Conservation (phyloP, 2,113 vertebrate genomes). For the Chaetops frenatus region DNA sequence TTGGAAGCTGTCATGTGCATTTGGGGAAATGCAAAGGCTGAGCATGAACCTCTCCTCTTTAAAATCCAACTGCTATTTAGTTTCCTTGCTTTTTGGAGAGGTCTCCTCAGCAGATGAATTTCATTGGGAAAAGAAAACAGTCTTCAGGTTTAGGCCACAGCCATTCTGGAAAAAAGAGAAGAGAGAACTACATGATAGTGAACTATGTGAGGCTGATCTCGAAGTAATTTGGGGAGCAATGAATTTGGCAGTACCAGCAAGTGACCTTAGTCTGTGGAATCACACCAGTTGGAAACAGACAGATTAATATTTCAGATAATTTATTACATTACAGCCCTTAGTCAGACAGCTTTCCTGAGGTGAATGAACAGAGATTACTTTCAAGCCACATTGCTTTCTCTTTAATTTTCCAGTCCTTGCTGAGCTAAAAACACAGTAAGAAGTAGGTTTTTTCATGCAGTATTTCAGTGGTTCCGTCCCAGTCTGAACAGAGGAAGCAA, state of each 20-base stretch:
- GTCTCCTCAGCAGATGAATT: neutral
- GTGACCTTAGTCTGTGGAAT: neutral
- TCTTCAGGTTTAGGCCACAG: neutral
- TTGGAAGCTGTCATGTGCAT: neutral
- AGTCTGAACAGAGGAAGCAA: slow-evolving; percentile 11
- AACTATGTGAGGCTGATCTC: neutral
- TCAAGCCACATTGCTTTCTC: neutral
- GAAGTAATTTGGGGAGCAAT: neutral
- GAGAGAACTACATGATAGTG: neutral
- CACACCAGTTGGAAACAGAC: neutral
- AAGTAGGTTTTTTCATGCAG: neutral
- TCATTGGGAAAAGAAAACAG: neutral
- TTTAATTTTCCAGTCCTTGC: neutral
- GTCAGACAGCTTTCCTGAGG: neutral
- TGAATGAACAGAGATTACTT: neutral
- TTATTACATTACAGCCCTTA: neutral
- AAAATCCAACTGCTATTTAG: neutral
- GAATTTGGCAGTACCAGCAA: neutral
- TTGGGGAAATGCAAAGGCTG: neutral
- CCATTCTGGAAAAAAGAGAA: neutral
- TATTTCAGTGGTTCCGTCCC: neutral
- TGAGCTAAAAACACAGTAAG: slow-evolving; percentile 7
- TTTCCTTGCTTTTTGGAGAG: neutral
- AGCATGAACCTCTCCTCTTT: neutral
- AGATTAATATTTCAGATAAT: neutral